phyloP scores from a whole-genome alignment of 2,797 vertebrate genomes.

The Diplodus puntazzo region DNA sequence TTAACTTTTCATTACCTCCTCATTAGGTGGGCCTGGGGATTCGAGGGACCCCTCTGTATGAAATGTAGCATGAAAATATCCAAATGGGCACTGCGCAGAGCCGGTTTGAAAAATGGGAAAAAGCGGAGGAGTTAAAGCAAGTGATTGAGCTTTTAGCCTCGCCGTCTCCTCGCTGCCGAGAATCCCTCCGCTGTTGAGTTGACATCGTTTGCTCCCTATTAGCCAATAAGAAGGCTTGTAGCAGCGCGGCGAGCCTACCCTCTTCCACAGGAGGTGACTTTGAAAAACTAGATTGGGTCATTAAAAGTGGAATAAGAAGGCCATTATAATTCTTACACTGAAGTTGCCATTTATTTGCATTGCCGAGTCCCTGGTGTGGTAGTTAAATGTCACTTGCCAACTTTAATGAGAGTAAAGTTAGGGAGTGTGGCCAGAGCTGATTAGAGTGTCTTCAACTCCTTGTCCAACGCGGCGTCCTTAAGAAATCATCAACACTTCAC shows the following conservation, averaged over 20 bases:
- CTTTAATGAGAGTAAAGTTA: slow-evolving; percentile 83
- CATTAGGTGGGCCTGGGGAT: slow-evolving; percentile 86
- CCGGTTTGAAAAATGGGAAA: slow-evolving; percentile 62
- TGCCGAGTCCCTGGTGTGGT: slow-evolving; percentile 76
- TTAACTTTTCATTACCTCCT: slow-evolving; percentile 89
- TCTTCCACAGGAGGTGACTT: slow-evolving; percentile 80
- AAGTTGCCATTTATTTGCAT: slow-evolving; percentile 84
- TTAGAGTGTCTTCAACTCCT: slow-evolving; percentile 73
- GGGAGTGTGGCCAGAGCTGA: slow-evolving; percentile 74
- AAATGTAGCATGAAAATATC: slow-evolving; percentile 84
- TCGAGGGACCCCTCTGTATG: slow-evolving; percentile 77
- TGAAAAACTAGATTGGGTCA: slow-evolving; percentile 84
- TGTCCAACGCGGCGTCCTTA: slow-evolving; percentile 60
- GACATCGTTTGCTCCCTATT: slow-evolving; percentile 79
- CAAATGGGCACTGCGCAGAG: slow-evolving; percentile 64
- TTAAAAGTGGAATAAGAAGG: slow-evolving; percentile 83
- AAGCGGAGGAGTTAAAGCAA: slow-evolving; percentile 69
- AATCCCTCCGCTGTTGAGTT: slow-evolving; percentile 62
- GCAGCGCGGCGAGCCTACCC: slow-evolving; percentile 59
- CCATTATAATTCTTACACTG: slow-evolving; percentile 82
- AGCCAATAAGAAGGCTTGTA: slow-evolving; percentile 76
- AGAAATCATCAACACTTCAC: slow-evolving; percentile 67
- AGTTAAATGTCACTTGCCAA: slow-evolving; percentile 84
- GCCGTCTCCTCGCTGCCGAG: slow-evolving; percentile 45
- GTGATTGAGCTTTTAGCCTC: slow-evolving; percentile 75